phyloP scores from a whole-genome alignment of 2,888 invertebrate genomes.

The Deilephila elpenor region DNA sequence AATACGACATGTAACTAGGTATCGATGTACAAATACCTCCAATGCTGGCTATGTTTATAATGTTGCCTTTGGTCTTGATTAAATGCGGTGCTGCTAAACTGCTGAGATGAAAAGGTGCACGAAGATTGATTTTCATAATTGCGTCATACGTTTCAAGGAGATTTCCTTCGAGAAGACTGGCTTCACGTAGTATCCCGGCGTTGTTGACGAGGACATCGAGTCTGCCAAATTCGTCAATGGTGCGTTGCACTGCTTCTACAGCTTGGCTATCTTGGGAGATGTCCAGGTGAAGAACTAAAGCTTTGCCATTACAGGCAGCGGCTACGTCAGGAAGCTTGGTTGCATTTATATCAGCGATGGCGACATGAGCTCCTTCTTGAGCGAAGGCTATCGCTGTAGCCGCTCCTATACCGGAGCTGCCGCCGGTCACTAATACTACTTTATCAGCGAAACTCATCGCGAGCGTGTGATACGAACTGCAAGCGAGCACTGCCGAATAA shows the following conservation, averaged over 20 bases:
- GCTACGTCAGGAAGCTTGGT: slow-evolving; percentile 40
- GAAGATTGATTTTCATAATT: slow-evolving; percentile 43
- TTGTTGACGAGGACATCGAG: slow-evolving; percentile 50
- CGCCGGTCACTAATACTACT: slow-evolving; percentile 44
- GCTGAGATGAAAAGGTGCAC: slow-evolving; percentile 41
- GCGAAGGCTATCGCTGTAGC: slow-evolving; percentile 36
- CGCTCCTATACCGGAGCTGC: slow-evolving; percentile 46
- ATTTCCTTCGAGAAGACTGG: slow-evolving; percentile 39
- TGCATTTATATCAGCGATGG: slow-evolving; percentile 43
- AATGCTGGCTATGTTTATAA: slow-evolving; percentile 46
- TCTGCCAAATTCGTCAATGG: slow-evolving; percentile 40
- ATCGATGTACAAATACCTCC: slow-evolving; percentile 30
- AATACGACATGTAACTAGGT: slow-evolving; percentile 52
- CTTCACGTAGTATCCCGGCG: slow-evolving; percentile 42
- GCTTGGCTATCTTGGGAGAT: slow-evolving; percentile 25
- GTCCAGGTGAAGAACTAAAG: slow-evolving; percentile 16
- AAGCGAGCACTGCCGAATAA: neutral
- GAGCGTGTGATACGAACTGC: neutral
- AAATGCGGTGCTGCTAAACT: slow-evolving; percentile 44
- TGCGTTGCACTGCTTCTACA: slow-evolving; percentile 9
- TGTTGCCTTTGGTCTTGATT: slow-evolving; percentile 44
- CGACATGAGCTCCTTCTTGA: slow-evolving; percentile 43
- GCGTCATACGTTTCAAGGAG: slow-evolving; percentile 44
- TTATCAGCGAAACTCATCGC: slow-evolving; percentile 26
- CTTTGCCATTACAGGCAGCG: slow-evolving; percentile 32